Conservation (phyloP, 2,888 invertebrate genomes). For the Nebria salina region DNA sequence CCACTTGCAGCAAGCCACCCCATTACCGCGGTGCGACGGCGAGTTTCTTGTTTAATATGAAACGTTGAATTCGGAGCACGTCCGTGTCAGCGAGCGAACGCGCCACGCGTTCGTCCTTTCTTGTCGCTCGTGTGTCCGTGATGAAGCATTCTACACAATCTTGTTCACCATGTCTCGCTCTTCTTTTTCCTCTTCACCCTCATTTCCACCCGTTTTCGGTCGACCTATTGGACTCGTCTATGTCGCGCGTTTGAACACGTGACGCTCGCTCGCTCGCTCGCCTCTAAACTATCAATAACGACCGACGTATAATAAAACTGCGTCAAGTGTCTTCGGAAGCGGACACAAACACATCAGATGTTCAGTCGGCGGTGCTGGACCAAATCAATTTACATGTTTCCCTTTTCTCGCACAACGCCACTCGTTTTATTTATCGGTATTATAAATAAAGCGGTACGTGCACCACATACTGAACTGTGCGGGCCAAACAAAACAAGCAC, state of each 20-base stretch:
- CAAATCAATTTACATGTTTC: conserved; percentile 55
- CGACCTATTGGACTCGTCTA: conserved; percentile 49
- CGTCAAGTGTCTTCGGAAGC: conserved; percentile 53
- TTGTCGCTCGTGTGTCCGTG: conserved; percentile 49
- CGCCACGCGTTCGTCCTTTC: conserved; percentile 49
- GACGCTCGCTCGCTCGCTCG: neutral
- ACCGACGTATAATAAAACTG: conserved; percentile 56
- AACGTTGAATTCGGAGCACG: conserved; percentile 52
- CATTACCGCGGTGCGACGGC: conserved; percentile 47
- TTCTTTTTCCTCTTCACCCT: conserved; percentile 46
- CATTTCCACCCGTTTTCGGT: conserved; percentile 40
- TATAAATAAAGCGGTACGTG: conserved; percentile 54
- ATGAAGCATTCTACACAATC: conserved; percentile 24
- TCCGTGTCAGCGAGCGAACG: conserved; percentile 50
- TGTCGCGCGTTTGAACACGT: conserved; percentile 22
- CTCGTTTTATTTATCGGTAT: conserved; percentile 56
- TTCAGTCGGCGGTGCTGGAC: conserved; percentile 20
- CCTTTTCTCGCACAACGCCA: conserved; percentile 53
- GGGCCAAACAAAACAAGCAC: neutral
- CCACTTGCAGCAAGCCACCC: conserved; percentile 38
- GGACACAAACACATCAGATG: conserved; percentile 2
- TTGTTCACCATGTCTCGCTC: conserved; percentile 10
- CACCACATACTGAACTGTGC: conserved; percentile 17
- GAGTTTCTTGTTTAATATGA: conserved; percentile 49
- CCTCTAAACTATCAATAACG: conserved; percentile 48